Percentiles rank a stretch among this genome's conserved stretches.
Conservation (phyloP, 2,888 invertebrate genomes). For the Patella pellucida region DNA sequence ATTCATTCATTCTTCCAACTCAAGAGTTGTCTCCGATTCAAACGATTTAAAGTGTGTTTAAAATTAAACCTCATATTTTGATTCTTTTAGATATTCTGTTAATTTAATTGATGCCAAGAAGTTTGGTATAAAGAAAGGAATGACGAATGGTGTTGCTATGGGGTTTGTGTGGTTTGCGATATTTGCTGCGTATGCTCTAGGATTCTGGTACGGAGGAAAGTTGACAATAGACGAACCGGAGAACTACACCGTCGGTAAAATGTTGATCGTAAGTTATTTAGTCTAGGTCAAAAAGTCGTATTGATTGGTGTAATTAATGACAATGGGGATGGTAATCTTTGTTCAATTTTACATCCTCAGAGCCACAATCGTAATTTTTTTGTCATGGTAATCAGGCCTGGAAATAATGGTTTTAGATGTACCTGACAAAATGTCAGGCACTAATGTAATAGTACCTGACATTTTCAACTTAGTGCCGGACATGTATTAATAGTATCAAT, state of each 20-base stretch:
- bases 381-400: too few species aligned
- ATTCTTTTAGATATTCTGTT: slow-evolving; percentile 74
- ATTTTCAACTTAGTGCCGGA: too few species aligned
- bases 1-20: neutral
- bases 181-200: slow-evolving; percentile 69
- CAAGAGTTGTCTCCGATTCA: neutral
- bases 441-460: too few species aligned
- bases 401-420: too few species aligned
- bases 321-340: too few species aligned
- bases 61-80: neutral
- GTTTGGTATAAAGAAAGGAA: slow-evolving; percentile 69
- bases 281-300: too few species aligned
- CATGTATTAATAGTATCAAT: too few species aligned
- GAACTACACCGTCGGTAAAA: slow-evolving; percentile 54
- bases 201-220: slow-evolving; percentile 70
- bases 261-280: slow-evolving; percentile 59
- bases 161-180: slow-evolving; percentile 69
- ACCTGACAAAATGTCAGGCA: too few species aligned
- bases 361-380: neutral
- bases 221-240: slow-evolving; percentile 54
- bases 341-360: neutral
- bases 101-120: slow-evolving; percentile 65
- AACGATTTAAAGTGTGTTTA: neutral
- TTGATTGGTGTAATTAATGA: too few species aligned
- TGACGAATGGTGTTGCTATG: slow-evolving; percentile 68